Conservation (phyloP, 2,113 vertebrate species). For the Dasyprocta punctata region DNA sequence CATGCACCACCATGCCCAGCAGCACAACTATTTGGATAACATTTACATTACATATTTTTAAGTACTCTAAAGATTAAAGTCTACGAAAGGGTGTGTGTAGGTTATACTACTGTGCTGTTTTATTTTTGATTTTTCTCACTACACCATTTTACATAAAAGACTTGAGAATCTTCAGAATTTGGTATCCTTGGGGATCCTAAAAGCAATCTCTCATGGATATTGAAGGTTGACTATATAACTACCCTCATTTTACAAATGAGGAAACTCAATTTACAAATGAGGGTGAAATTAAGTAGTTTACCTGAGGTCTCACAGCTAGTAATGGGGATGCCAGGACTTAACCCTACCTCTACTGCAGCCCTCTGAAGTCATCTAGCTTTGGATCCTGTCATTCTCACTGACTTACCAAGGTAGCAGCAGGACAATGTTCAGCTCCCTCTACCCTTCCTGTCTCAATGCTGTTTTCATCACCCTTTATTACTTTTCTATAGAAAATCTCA, state of each 20-base stretch:
- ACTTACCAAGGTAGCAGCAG: background rate
- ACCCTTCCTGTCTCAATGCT: background rate
- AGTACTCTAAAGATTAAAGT: background rate
- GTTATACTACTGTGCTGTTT: background rate
- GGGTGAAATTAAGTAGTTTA: background rate
- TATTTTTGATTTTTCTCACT: background rate
- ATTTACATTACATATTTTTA: background rate
- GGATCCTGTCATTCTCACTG: background rate
- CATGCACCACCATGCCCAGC: background rate
- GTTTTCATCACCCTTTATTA: background rate
- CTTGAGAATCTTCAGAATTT: background rate
- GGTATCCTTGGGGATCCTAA: background rate
- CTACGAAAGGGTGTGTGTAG: background rate
- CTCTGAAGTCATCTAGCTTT: background rate
- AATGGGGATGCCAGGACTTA: background rate
- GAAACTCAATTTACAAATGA: background rate
- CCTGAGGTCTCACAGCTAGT: background rate
- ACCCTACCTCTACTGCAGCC: background rate
- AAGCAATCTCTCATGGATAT: background rate
- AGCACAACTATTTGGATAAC: background rate
- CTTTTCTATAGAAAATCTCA: slow-evolving; percentile 13
- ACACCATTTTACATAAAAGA: background rate
- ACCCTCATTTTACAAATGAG: background rate
- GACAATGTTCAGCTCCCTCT: background rate
- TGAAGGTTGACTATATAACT: background rate